Percentiles rank a stretch among this genome's conserved stretches.
These are phyloP conservation scores for Sycophila texana DNA, from an alignment of 2,888 invertebrate species.

Conservation along the genomic window DNA sequence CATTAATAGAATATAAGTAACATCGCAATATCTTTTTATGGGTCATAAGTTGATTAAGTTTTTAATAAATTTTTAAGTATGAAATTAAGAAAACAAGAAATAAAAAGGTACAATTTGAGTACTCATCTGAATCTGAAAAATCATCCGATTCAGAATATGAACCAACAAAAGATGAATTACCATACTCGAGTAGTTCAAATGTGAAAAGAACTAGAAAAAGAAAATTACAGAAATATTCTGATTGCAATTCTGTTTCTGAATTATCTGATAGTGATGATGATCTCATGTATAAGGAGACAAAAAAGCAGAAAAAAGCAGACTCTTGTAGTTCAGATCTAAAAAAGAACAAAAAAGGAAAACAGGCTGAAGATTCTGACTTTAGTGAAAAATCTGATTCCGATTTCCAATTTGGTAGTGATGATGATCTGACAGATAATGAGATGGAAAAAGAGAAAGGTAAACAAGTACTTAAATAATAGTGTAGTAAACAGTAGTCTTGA, in stretches of 20 bases:
- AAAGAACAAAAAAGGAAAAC: not conserved
- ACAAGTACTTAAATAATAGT: not conserved
- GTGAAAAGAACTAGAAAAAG: not conserved
- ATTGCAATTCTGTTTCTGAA: not conserved
- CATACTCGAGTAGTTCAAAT: not conserved
- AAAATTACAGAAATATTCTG: no score
- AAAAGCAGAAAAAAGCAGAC: not conserved
- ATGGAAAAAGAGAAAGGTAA: not conserved
- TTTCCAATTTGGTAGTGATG: not conserved
- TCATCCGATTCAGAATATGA: constrained; percentile 14
- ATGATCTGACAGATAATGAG: no score
- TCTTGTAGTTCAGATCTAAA: not conserved
- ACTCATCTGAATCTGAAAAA: no score
- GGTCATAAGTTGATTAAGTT: no score
- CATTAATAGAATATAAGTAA: no score
- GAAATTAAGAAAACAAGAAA: no score
- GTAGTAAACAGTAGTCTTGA: not conserved
- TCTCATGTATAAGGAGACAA: not conserved
- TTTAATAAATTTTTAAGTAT: no score
- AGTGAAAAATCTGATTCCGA: not conserved
- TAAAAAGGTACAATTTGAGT: no score
- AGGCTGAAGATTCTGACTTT: no score
- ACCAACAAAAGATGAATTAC: not conserved
- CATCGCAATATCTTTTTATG: no score
- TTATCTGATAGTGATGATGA: not conserved